A percentile compares a stretch with the other conserved stretches of the same genome.
Conservation (phyloP, 2,113 vertebrate species). For the Pangasianodon gigas region DNA sequence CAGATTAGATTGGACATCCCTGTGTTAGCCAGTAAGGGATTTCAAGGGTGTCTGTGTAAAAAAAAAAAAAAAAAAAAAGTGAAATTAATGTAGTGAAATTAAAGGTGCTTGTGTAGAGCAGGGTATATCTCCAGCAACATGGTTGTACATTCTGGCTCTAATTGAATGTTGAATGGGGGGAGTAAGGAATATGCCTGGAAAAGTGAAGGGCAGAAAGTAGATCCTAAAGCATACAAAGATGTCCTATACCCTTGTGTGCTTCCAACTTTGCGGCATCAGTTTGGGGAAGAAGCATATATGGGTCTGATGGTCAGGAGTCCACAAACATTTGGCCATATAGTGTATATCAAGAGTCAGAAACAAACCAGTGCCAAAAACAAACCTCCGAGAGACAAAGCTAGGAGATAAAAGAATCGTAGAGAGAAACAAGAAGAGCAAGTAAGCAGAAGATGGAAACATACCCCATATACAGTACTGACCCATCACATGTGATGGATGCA, state of each 20-base stretch:
- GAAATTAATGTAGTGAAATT: background rate
- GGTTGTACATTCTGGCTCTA: background rate
- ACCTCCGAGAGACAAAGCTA: background rate
- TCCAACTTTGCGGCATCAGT: background rate
- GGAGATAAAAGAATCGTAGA: background rate
- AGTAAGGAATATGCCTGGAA: background rate
- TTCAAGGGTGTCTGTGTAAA: background rate
- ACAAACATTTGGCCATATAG: background rate
- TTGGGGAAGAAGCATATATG: background rate
- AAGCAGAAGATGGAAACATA: background rate
- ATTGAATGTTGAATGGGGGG: background rate
- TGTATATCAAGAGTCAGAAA: slow-evolving; percentile 13
- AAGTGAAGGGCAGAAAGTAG: background rate
- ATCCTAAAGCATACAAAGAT: background rate
- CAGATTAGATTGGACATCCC: background rate
- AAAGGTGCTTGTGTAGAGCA: background rate
- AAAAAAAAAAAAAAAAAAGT: background rate
- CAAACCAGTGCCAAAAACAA: background rate
- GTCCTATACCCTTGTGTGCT: background rate
- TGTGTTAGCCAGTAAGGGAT: background rate
- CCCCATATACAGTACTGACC: background rate
- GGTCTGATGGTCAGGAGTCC: background rate
- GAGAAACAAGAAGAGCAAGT: background rate
- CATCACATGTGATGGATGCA: background rate
- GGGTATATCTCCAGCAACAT: background rate